Percentiles rank a stretch among this genome's conserved stretches.
Conservation (phyloP, 2,113 vertebrate genomes). For the Cacatua alba region DNA sequence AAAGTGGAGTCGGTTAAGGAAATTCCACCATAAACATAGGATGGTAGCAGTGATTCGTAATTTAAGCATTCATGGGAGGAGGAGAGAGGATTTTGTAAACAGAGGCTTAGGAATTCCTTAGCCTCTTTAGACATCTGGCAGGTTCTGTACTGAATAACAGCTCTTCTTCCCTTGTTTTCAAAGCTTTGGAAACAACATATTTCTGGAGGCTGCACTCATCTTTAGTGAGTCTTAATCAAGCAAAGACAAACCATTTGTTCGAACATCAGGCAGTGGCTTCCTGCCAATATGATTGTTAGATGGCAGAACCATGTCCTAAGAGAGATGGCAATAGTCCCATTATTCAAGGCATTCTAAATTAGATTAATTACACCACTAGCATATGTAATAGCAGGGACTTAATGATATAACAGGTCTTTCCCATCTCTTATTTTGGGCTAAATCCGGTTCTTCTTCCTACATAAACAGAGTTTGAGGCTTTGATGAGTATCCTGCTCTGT, state of each 20-base stretch:
- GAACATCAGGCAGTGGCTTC: constrained; percentile 28
- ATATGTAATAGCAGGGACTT: not conserved
- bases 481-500: not conserved
- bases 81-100: constrained; percentile 75
- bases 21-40: constrained; percentile 35
- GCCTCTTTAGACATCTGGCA: constrained; percentile 72
- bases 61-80: constrained; percentile 5
- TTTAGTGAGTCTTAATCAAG: constrained; percentile 36
- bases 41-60: constrained; percentile 42
- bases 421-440: not conserved
- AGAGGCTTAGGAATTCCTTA: constrained; percentile 75
- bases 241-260: constrained; percentile 48
- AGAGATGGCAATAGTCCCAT: not conserved
- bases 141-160: constrained; percentile 56
- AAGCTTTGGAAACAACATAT: constrained; percentile 66
- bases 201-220: constrained; percentile 62
- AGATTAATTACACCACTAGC: not conserved
- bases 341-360: constrained; percentile 12
- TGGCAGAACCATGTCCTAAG: not conserved
- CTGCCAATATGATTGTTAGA: not conserved
- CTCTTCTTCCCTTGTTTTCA: constrained; percentile 35
- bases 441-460: not conserved
- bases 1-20: constrained; percentile 15
- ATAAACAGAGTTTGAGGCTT: not conserved
- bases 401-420: not conserved